phyloP scores from a whole-genome alignment of 2,797 vertebrate species.

The Atherinosoma microstoma region DNA sequence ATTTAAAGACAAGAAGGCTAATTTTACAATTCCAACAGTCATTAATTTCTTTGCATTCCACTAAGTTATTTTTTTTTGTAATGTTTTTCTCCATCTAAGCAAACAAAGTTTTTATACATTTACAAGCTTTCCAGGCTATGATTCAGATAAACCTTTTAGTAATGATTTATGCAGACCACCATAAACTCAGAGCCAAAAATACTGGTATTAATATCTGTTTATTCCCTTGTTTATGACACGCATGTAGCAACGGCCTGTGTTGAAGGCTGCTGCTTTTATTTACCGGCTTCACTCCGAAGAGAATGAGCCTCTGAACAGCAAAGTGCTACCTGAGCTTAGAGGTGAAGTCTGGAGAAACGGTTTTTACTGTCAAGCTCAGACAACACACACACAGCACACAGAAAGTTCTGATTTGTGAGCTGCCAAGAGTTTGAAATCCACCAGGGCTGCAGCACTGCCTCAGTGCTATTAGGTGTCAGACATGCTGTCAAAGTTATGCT shows the following conservation, averaged over 20 bases:
- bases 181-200: conserved; percentile 24
- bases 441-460: conserved; percentile 37
- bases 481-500: conserved; percentile 45
- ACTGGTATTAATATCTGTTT: conserved; percentile 59
- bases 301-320: conserved; percentile 30
- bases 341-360: conserved; percentile 49
- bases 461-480: conserved; percentile 52
- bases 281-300: conserved; percentile 32
- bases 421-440: conserved; percentile 51
- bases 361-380: conserved; percentile 30
- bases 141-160: conserved; percentile 37
- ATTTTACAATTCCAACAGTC: conserved; percentile 7
- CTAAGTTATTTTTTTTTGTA: conserved; percentile 4
- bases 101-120: conserved; percentile 25
- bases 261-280: conserved; percentile 62
- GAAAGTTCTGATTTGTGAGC: conserved; percentile 62
- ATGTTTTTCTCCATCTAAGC: conserved; percentile 8
- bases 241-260: conserved; percentile 40
- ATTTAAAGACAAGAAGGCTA: conserved; percentile 24
- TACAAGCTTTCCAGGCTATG: conserved; percentile 37
- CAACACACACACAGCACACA: conserved; percentile 21
- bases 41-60: conserved; percentile 15
- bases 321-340: conserved; percentile 45
- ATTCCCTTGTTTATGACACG: conserved; percentile 49
- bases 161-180: conserved; percentile 35